A percentile compares a stretch with the other conserved stretches of the same genome.
These are phyloP conservation scores for Patella caerulea DNA, from an alignment of 2,888 invertebrate species.

Conservation along the genomic window DNA sequence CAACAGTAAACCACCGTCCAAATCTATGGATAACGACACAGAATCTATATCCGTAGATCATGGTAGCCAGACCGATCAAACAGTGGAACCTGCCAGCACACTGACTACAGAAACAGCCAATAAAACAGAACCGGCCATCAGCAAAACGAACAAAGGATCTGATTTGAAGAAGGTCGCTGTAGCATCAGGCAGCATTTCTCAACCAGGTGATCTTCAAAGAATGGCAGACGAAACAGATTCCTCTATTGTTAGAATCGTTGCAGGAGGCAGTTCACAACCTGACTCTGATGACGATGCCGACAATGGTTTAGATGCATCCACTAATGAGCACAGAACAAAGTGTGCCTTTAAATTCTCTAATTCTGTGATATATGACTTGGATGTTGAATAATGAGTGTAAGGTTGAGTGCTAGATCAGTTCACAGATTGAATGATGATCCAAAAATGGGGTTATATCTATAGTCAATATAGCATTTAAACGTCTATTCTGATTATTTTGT, in stretches of 20 bases:
- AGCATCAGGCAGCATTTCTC: slow-evolving; percentile 4
- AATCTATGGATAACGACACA: background rate
- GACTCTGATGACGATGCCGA: slow-evolving; percentile 31
- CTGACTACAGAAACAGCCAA: slow-evolving; percentile 24
- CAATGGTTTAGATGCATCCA: slow-evolving; percentile 14
- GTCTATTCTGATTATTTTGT: too few species aligned
- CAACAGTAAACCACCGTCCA: slow-evolving; percentile 37
- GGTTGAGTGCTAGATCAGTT: too few species aligned
- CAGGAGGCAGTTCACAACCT: slow-evolving; percentile 17
- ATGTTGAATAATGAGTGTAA: slow-evolving; percentile 50
- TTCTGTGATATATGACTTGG: slow-evolving; percentile 67
- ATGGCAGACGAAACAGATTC: slow-evolving; percentile 24
- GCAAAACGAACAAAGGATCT: slow-evolving; percentile 7
- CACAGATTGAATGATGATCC: too few species aligned
- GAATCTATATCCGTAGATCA: background rate
- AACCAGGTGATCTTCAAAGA: slow-evolving; percentile 16
- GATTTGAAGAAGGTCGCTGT: slow-evolving; percentile 1
- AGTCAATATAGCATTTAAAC: too few species aligned
- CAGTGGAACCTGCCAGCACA: background rate
- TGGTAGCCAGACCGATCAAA: background rate
- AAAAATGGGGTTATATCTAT: too few species aligned
- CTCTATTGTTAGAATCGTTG: slow-evolving; percentile 15
- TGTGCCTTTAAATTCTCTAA: slow-evolving; percentile 68
- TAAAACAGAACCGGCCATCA: background rate
- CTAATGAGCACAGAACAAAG: slow-evolving; percentile 57